Evolutionary conservation across 2,888 invertebrate species (phyloP), one percentile per base, ranked within the genome.

Genomic region (Apantesis nais): DNA sequence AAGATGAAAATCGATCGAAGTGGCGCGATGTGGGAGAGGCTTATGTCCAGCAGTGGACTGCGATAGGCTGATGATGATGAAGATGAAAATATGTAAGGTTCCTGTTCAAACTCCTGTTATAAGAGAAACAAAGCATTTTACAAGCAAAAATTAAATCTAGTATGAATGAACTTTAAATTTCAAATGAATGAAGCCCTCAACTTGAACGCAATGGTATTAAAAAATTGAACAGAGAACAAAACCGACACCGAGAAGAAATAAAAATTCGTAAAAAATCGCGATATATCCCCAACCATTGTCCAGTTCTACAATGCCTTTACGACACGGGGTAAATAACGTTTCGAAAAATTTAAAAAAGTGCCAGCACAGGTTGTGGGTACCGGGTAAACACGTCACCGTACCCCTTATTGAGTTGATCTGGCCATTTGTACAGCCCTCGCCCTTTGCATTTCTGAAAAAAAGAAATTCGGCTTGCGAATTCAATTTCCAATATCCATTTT

Each of bases 401-500:
- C 91, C 91, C 93, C 93, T 93, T 93, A 92, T 92, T 93, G 92
- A 92, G 93, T 93, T 91, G 93, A 94, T 94, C 94, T 94, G 94
- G 93, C 93, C 91, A 94, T 93, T 93, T 92, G 91, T 89, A 90
- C 89, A 89, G 86, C 93, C 90, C 91, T 89, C 89, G 89, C 92
- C 93, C 91, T 92, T 92, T 91, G 86, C 82, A 84, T 87, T 85
- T 79, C 79, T 83, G 89, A 92, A 92, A 92, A 90, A 92, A 91
- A 90, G 88, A 89, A 90, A 87, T 74, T 82, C 83, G 66, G 88
- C 87, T 88, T 86, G 86, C 86, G 90, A 91, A 93, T 94, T 93
- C 92, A 94, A 94, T 94, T 94, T 93, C 85, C 92, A 90, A 93
- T 94, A 94, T 94, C 92, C 93, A 94, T 92, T 94, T 94, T 92